phyloP scores from a whole-genome alignment of 1,140 invertebrate genomes.

The Gryllus bimaculatus region DNA sequence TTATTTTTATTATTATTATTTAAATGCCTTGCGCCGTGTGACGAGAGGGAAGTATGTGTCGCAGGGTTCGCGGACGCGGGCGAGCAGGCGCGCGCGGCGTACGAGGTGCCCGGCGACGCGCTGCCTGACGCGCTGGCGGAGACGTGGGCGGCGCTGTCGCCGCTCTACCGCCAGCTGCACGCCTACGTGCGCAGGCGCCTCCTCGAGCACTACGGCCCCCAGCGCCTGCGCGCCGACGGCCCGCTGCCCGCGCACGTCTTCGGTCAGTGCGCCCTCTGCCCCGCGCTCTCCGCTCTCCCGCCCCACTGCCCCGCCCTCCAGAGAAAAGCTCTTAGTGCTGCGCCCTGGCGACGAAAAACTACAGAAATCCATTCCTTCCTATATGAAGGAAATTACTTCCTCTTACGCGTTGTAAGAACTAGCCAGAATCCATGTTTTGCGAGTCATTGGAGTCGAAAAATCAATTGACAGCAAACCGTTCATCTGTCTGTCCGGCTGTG shows the following conservation, averaged over 20 bases:
- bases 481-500: no score
- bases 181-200: conserved; percentile 70
- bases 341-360: no score
- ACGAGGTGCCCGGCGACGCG: conserved; percentile 37
- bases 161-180: conserved; percentile 77
- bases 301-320: neutral
- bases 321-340: no score
- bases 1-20: no score
- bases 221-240: conserved; percentile 53
- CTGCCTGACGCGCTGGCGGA: conserved; percentile 45
- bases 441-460: no score
- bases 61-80: conserved; percentile 66
- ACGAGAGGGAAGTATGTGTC: no score
- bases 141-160: conserved; percentile 60
- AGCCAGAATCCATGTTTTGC: no score
- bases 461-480: no score
- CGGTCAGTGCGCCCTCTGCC: conserved; percentile 40
- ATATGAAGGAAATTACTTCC: no score
- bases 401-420: no score
- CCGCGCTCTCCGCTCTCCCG: neutral
- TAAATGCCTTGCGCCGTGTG: no score
- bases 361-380: no score
- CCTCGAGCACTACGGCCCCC: conserved; percentile 53
- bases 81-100: conserved; percentile 59
- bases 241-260: conserved; percentile 67